Evolutionary conservation across 2,888 invertebrate species (phyloP), one percentile per base, ranked within the genome.

Genomic region (Torymus texanus): DNA sequence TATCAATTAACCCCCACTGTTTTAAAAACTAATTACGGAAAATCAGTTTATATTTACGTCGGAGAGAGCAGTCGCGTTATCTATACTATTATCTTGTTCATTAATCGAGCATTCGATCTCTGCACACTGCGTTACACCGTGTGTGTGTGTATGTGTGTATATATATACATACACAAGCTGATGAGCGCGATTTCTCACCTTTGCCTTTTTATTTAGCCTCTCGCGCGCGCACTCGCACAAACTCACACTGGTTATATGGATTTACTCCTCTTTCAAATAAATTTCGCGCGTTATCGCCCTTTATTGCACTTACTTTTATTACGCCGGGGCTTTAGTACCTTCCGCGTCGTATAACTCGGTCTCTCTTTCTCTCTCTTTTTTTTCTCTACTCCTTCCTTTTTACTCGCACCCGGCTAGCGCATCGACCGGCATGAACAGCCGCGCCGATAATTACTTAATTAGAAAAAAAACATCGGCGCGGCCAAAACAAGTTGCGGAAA

Each of bases 21-120:
- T 80, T 82, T 79, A 80, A 83, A 83, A 82, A 82, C 75, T 81
- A 82, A 82, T 81, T 82, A 75, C 63, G 75, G 67, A 21, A 61
- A 77, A 73, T 56, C 65, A 53, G 71, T 74, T 63, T 71, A 77
- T 75, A 80, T 80, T 82, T 79, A 75, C 78, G 63, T 65, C 71
- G 53, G 41, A 41, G 53, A 59, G 70, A 21, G 50, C 56, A 56
- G 75, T 55, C 53, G 41, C 68, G 68, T 72, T 82, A 81, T 80
- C 70, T 79, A 65, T 79, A 65, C 29, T 53, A 75, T 78, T 80
- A 78, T 78, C 72, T 75, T 56, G 75, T 67, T 81, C 72, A 73
- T 75, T 81, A 75, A 78, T 81, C 75, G 72, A n/a, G 14, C 21
- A 11, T 21, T n/a, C 29, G 11, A 50, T 2, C 62, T 21, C 14